Evolutionary conservation across 2,113 vertebrate genomes (phyloP).

Genomic region (Rhinopomastus cyanomelas): DNA sequence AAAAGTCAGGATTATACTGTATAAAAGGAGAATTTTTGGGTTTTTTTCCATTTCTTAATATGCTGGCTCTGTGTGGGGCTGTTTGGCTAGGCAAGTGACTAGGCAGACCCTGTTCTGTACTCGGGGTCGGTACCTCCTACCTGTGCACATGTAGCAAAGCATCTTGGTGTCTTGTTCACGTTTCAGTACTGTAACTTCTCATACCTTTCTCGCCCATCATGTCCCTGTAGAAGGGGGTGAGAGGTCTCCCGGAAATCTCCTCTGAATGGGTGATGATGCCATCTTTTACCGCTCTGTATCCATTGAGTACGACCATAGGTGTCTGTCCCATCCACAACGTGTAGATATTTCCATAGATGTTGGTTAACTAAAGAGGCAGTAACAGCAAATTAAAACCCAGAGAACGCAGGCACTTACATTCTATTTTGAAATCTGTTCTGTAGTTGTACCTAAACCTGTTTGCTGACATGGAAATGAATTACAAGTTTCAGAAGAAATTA

Average conservation of each 20-base stretch:
- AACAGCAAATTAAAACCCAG: background rate
- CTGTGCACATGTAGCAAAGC: background rate
- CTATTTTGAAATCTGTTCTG: background rate
- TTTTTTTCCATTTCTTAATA: background rate
- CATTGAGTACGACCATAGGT: slow-evolving; percentile 60
- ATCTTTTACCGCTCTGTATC: slow-evolving; percentile 65
- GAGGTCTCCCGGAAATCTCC: slow-evolving; percentile 55
- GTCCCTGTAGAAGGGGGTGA: slow-evolving; percentile 57
- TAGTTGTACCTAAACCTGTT: background rate
- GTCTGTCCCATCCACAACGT: slow-evolving; percentile 65
- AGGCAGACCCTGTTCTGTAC: background rate
- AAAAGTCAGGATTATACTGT: background rate
- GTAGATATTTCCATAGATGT: slow-evolving; percentile 51
- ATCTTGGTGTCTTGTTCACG: background rate
- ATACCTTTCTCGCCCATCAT: slow-evolving; percentile 71
- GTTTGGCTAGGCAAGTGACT: background rate
- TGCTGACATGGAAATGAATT: background rate
- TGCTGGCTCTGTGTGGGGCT: background rate
- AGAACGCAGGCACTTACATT: background rate
- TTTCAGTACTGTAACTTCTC: background rate
- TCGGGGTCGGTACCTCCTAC: background rate
- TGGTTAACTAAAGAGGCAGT: slow-evolving; percentile 46
- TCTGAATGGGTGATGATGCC: slow-evolving; percentile 62
- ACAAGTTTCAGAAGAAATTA: background rate
- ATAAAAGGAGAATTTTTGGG: background rate